These are phyloP conservation scores for Platerodrilus igneus DNA, from an alignment of 2,888 invertebrate genomes.

Conservation along the genomic window DNA sequence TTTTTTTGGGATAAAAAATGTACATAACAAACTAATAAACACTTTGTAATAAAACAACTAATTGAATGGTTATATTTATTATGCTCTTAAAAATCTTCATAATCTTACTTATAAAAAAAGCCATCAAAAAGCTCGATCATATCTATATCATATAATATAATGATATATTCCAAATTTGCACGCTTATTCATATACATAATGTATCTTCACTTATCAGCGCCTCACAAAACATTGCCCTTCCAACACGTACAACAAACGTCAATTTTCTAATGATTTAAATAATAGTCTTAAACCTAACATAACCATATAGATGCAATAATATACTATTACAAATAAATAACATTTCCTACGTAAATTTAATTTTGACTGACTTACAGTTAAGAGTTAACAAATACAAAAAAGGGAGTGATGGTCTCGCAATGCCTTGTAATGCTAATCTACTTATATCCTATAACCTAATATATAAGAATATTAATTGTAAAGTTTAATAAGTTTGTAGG, in stretches of 20 bases:
- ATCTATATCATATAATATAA: conserved; percentile 45
- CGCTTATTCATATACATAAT: conserved; percentile 45
- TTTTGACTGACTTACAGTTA: conserved; percentile 18
- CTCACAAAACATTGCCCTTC: conserved; percentile 20
- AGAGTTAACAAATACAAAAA: conserved; percentile 17
- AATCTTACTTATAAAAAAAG: conserved; percentile 49
- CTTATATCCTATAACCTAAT: conserved; percentile 42
- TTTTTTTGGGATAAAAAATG: no score
- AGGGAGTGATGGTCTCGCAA: conserved; percentile 17
- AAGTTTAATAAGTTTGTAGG: conserved; percentile 18
- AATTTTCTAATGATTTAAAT: conserved; percentile 7
- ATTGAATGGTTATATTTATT: conserved; percentile 50
- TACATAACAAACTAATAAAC: no score
- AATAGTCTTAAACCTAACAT: conserved; percentile 5
- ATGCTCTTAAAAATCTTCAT: conserved; percentile 49
- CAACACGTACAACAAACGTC: conserved; percentile 18
- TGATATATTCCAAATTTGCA: conserved; percentile 47
- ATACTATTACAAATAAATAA: conserved; percentile 23
- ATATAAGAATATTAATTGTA: conserved; percentile 44
- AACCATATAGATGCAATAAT: conserved; percentile 8
- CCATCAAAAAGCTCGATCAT: conserved; percentile 51
- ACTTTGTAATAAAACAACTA: no score
- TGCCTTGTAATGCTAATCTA: conserved; percentile 28
- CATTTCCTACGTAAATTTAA: conserved; percentile 21
- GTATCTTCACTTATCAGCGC: conserved; percentile 39